Base-by-base conservation (phyloP, 2,113 vertebrate species). In the Engraulis encrasicolus region DNA sequence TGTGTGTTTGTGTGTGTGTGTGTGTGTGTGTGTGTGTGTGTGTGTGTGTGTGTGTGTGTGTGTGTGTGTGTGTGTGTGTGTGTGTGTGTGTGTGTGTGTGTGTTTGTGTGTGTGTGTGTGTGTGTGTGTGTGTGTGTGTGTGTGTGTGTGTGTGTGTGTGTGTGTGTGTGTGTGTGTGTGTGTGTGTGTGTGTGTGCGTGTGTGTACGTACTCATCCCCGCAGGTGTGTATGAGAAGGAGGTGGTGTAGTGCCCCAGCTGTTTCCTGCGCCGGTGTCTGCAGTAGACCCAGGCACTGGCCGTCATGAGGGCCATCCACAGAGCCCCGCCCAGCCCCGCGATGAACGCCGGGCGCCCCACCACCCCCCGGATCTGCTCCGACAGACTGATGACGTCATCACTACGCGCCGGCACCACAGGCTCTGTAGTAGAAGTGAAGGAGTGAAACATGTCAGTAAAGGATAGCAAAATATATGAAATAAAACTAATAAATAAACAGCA, bases 171-270 rank as follows among this genome's bases (percentile, higher is more conserved):
- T 74, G 66, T 34, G 66, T 74, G 66, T 74, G 66, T 74, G 66
- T 74, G 27, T 74, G 66, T 74, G 27, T 36, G 66, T 74, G 12
- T 20, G 17, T 1, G 14, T 20, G 52, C 17, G 52, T 17, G 52
- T 20, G 19, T 2, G 79, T 80, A 6, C 31, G 0, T 0, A 2
- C 11, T 18, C 91, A 92, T 90, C 96, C 98, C 96, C 80, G 96
- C 95, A 11, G 98, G 97, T 0, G 96, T 97, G 86, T 98, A 99
- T 23, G 97, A 97, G 31, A 99, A 99, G 81, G 98, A 99, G 0
- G 98, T 98, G 94, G 96, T 92, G 80, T 98, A 99, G 88, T 99
- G 98, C 71, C 97, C 98, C 85, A 99, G 95, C 89, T 98, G 97
- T 89, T 99, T 99, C 89, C 96, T 96, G 91, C 95, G 96, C 78